These are phyloP conservation scores for Nebria brevicollis DNA, from an alignment of 2,888 invertebrate genomes.

Conservation along the genomic window DNA sequence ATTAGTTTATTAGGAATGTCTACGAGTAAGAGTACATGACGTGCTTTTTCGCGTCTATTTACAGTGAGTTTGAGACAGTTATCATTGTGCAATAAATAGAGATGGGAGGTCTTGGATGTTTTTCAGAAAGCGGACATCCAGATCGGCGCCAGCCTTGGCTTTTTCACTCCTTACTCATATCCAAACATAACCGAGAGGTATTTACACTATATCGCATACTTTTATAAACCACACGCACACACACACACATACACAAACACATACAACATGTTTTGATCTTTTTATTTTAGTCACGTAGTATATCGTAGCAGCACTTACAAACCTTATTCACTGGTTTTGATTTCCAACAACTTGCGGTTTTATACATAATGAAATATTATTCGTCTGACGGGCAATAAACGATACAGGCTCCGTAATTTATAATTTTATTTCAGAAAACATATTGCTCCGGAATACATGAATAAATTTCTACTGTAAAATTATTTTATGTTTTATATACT, in stretches of 20 bases:
- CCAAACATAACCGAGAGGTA: slow-evolving; percentile 8
- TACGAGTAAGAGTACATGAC: too few species aligned
- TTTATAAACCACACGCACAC: neutral
- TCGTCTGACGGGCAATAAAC: neutral
- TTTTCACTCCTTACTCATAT: slow-evolving; percentile 13
- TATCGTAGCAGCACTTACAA: neutral
- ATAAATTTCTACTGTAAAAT: neutral
- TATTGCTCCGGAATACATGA: neutral
- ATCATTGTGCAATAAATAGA: neutral
- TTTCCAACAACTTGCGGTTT: neutral
- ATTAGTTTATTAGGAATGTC: neutral
- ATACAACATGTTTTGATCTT: neutral
- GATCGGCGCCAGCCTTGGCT: slow-evolving; percentile 17
- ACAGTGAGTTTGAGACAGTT: neutral
- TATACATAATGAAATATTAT: neutral
- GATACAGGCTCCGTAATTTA: neutral
- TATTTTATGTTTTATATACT: neutral
- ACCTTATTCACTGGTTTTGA: neutral
- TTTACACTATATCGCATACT: slow-evolving; percentile 8
- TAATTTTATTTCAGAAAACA: neutral
- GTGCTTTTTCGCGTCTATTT: neutral
- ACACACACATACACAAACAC: neutral
- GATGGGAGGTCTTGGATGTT: slow-evolving; percentile 9
- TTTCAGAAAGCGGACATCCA: slow-evolving; percentile 3
- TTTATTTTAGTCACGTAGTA: slow-evolving; percentile 2